Evolutionary conservation across 2,797 vertebrate species (phyloP).

Genomic region (Sebastes flavidus): DNA sequence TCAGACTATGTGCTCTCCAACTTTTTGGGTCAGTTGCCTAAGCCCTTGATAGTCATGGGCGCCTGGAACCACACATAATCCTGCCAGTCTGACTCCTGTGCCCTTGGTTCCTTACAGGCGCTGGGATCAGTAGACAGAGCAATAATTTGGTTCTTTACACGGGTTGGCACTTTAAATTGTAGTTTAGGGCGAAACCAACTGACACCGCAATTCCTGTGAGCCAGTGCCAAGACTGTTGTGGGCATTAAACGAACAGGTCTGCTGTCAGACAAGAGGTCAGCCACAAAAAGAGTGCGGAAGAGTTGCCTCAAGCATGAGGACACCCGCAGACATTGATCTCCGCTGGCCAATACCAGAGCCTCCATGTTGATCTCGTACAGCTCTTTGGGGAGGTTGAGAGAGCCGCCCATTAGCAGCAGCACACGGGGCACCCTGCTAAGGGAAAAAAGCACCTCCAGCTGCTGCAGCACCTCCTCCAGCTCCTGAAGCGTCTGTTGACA

Average conservation of each 20-base stretch:
- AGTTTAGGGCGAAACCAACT: slow-evolving; percentile 94
- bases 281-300: slow-evolving; percentile 91
- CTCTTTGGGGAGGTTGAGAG: slow-evolving; percentile 88
- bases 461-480: slow-evolving; percentile 87
- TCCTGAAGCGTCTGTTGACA: slow-evolving; percentile 87
- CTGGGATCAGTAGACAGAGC: slow-evolving; percentile 82
- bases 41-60: slow-evolving; percentile 89
- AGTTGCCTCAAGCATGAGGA: slow-evolving; percentile 89
- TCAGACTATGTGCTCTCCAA: slow-evolving; percentile 4
- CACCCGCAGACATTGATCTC: slow-evolving; percentile 82
- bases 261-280: slow-evolving; percentile 90
- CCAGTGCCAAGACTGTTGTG: slow-evolving; percentile 87
- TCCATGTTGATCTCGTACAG: slow-evolving; percentile 95
- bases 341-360: slow-evolving; percentile 73
- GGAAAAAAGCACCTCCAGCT: slow-evolving; percentile 90
- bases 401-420: slow-evolving; percentile 92
- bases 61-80: slow-evolving; percentile 98
- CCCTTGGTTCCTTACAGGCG: neutral
- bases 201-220: slow-evolving; percentile 91
- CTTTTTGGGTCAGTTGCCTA: slow-evolving; percentile 67
- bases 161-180: slow-evolving; percentile 88
- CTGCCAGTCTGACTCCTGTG: slow-evolving; percentile 68
- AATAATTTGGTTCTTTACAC: slow-evolving; percentile 87
- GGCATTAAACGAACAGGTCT: slow-evolving; percentile 84
- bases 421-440: slow-evolving; percentile 90